Conservation (phyloP, 2,888 invertebrate species). For the Limnephilus lunatus region DNA sequence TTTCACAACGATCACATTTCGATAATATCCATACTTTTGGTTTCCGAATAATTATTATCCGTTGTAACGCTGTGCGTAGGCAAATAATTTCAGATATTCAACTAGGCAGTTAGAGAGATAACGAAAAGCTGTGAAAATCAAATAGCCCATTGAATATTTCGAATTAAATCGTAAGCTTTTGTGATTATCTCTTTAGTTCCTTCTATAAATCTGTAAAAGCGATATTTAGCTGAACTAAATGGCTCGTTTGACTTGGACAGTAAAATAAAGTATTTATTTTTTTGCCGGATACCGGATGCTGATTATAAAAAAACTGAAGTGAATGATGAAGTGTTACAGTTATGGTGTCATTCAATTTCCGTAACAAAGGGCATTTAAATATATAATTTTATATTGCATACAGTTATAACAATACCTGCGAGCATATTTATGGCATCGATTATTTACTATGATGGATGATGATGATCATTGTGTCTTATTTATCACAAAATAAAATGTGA, state of each 20-base stretch:
- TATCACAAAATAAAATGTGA: too few relatives aligned
- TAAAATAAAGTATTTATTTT: background rate
- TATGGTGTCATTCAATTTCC: background rate
- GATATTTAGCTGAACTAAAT: background rate
- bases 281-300: background rate
- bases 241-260: background rate
- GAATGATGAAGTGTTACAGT: background rate
- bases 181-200: background rate
- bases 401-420: too few relatives aligned
- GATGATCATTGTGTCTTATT: too few relatives aligned
- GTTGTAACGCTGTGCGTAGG: background rate
- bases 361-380: background rate
- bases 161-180: background rate
- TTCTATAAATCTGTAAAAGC: background rate
- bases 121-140: background rate
- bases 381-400: background rate
- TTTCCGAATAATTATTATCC: background rate
- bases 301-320: background rate
- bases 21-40: conserved; percentile 15
- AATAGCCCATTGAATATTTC: background rate
- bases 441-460: too few relatives aligned
- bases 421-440: too few relatives aligned
- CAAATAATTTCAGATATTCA: background rate
- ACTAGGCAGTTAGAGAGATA: background rate
- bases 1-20: background rate